These are phyloP conservation scores for Drosophila eohydei DNA, from an alignment of 2,888 invertebrate genomes.

Conservation along the genomic window DNA sequence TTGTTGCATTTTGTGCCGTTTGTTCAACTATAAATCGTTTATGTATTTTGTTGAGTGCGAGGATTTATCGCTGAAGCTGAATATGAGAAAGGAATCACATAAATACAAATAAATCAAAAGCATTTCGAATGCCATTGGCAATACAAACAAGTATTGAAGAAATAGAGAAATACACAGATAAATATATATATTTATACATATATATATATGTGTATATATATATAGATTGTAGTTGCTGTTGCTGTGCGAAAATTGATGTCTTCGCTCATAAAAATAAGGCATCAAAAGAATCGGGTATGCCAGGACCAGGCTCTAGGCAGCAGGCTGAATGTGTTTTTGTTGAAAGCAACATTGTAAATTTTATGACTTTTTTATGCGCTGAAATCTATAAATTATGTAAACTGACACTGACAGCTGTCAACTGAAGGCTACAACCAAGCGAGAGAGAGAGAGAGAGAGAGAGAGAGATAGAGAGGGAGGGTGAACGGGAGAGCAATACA, in stretches of 20 bases:
- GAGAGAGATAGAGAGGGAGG: not conserved
- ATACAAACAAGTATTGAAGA: constrained; percentile 56
- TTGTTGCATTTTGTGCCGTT: constrained; percentile 46
- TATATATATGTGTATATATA: constrained; percentile 9
- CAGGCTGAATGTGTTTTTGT: constrained; percentile 68
- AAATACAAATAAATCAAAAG: constrained; percentile 79
- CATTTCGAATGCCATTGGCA: constrained; percentile 68
- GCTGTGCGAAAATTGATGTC: constrained; percentile 78
- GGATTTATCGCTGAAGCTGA: constrained; percentile 73
- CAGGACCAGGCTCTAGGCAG: constrained; percentile 16
- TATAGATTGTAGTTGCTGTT: constrained; percentile 32
- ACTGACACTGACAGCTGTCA: constrained; percentile 80
- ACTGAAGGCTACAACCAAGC: constrained; percentile 39
- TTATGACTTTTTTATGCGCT: constrained; percentile 80
- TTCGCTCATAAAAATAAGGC: constrained; percentile 79
- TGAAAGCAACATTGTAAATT: constrained; percentile 80
- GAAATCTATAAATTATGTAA: constrained; percentile 80
- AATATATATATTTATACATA: constrained; percentile 3
- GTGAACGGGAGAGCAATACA: constrained; percentile 7
- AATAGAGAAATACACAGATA: constrained; percentile 59
- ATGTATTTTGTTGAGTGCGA: constrained; percentile 80
- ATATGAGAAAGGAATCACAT: constrained; percentile 76
- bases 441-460: not conserved
- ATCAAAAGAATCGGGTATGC: constrained; percentile 57
- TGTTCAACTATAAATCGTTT: constrained; percentile 80